Evolutionary conservation across 2,797 vertebrate genomes (phyloP).

Genomic region (Microctenopoma lineatum): DNA sequence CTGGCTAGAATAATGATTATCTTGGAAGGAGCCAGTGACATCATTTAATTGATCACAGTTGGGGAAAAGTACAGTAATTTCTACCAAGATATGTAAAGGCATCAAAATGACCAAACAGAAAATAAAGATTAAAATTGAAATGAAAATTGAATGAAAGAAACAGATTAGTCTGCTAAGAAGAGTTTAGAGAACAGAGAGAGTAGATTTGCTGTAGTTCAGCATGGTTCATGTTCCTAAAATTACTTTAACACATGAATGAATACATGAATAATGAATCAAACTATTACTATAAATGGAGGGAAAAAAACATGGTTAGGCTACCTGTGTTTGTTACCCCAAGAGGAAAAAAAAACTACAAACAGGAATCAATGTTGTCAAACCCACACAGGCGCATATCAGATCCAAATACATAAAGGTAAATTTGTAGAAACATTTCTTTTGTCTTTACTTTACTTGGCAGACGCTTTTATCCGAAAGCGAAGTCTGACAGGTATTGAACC

Average conservation of each 20-base stretch:
- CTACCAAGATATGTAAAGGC: constrained; percentile 24
- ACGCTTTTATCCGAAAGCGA: too few species aligned
- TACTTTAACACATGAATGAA: constrained; percentile 69
- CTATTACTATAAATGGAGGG: constrained; percentile 55
- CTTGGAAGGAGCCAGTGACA: constrained; percentile 16
- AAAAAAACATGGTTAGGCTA: constrained; percentile 7
- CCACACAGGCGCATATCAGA: too few species aligned
- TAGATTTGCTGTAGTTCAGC: constrained; percentile 53
- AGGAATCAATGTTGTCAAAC: background rate
- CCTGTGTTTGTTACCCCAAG: constrained; percentile 8
- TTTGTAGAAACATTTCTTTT: too few species aligned
- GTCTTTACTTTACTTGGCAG: too few species aligned
- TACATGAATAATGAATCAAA: constrained; percentile 70
- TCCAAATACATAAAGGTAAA: too few species aligned
- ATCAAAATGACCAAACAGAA: constrained; percentile 28
- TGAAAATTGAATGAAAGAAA: constrained; percentile 38
- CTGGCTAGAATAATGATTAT: constrained; percentile 13
- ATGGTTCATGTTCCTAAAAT: constrained; percentile 58
- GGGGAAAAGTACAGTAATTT: constrained; percentile 18
- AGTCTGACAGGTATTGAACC: too few species aligned
- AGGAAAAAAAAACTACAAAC: constrained; percentile 1
- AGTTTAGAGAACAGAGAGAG: constrained; percentile 18
- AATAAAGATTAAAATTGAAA: constrained; percentile 36
- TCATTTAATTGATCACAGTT: constrained; percentile 21
- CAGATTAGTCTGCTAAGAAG: constrained; percentile 29